phyloP scores from a whole-genome alignment of 2,888 invertebrate species.

The Oasisia sp. region DNA sequence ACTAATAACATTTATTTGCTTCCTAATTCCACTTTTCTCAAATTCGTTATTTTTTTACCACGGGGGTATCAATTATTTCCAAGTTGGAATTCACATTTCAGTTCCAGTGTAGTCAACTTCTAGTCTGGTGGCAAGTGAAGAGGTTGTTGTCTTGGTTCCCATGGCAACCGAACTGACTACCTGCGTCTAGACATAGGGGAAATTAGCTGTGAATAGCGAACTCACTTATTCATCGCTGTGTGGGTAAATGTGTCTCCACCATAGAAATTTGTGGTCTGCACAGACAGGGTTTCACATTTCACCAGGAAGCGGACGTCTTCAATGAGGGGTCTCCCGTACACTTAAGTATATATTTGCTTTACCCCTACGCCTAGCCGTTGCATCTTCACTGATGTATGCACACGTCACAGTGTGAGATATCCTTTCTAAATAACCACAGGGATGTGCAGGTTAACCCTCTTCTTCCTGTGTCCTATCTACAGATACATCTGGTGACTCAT shows the following conservation, averaged over 20 bases:
- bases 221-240: not conserved
- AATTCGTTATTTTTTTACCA: no score
- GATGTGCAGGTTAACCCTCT: slow-evolving; percentile 2
- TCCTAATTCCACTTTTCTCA: no score
- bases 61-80: no score
- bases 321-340: not conserved
- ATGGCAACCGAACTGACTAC: not conserved
- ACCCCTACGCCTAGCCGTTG: not conserved
- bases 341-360: slow-evolving; percentile 17
- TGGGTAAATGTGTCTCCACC: no score
- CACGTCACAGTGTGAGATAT: not conserved
- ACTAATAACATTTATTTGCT: no score
- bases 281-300: not conserved
- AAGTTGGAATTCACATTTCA: no score
- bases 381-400: not conserved
- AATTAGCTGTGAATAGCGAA: not conserved
- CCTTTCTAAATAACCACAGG: not conserved
- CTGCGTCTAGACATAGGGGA: not conserved
- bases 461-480: not conserved
- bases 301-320: not conserved
- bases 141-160: not conserved
- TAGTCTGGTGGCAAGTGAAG: not conserved
- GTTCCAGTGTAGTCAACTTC: no score
- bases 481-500: slow-evolving; percentile 12
- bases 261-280: no score